Percentiles rank a stretch among this genome's conserved stretches.
Conservation (phyloP, 1,140 invertebrate species). For the Aphaenogaster ashmeadi region DNA sequence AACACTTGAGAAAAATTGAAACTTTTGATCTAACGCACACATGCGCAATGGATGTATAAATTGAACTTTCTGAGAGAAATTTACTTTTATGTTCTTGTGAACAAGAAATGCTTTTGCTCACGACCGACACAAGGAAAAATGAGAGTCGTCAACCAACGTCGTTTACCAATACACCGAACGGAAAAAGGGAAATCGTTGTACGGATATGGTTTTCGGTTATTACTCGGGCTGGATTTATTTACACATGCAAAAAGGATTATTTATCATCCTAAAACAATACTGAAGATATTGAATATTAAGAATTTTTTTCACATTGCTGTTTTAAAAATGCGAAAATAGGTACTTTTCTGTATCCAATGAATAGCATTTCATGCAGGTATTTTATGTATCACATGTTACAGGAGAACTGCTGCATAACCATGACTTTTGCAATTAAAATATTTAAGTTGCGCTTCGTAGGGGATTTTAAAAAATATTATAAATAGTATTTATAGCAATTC, state of each 20-base stretch:
- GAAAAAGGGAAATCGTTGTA: not conserved
- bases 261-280: not conserved
- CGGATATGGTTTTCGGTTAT: not conserved
- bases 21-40: not conserved
- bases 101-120: constrained; percentile 6
- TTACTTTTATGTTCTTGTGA: not conserved
- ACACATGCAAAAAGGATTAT: not conserved
- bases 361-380: not conserved
- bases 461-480: not conserved
- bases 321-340: not conserved
- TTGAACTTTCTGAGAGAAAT: constrained; percentile 8
- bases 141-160: constrained; percentile 26
- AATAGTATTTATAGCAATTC: not conserved
- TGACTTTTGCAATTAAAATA: not conserved
- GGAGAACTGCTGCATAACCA: not conserved
- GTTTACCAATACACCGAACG: not conserved
- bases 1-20: constrained; percentile 1
- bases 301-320: not conserved
- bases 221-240: constrained; percentile 9
- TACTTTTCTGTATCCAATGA: not conserved
- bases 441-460: not conserved
- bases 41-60: constrained; percentile 1
- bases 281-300: not conserved
- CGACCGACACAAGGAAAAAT: constrained; percentile 18
- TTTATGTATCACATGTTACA: not conserved